These are phyloP conservation scores for Drosophila kokeensis DNA, from an alignment of 2,888 invertebrate genomes.

Conservation along the genomic window DNA sequence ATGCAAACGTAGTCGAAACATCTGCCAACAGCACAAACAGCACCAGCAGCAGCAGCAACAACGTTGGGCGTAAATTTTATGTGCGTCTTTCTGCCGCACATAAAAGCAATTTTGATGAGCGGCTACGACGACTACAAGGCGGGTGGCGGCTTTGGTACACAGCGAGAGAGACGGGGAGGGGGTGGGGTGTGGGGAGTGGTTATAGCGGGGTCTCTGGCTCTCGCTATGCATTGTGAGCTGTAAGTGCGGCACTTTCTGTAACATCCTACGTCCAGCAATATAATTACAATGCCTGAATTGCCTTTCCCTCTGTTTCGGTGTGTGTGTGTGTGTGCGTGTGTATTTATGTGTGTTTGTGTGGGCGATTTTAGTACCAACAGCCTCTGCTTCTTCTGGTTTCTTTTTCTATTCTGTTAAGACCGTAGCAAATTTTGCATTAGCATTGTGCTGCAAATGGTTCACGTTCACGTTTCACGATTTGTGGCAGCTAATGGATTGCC, in stretches of 20 bases:
- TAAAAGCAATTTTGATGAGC: conserved; percentile 80
- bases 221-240: conserved; percentile 47
- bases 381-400: conserved; percentile 14
- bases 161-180: too few relatives aligned
- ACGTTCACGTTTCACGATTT: conserved; percentile 55
- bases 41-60: neutral
- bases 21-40: conserved; percentile 54
- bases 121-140: conserved; percentile 21
- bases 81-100: conserved; percentile 62
- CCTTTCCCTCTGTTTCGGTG: conserved; percentile 5
- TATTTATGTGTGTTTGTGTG: conserved; percentile 8
- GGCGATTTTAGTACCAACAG: conserved; percentile 48
- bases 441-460: conserved; percentile 57
- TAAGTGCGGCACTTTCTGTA: conserved; percentile 72
- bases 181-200: neutral
- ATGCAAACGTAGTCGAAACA: conserved; percentile 80
- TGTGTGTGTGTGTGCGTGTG: neutral
- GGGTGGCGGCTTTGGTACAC: neutral
- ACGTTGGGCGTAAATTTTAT: conserved; percentile 71
- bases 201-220: neutral
- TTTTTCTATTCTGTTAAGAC: conserved; percentile 18
- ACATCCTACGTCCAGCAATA: conserved; percentile 71
- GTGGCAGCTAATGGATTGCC: conserved; percentile 73
- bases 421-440: conserved; percentile 57
- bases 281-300: conserved; percentile 74